These are phyloP conservation scores for Amblyornis subalaris DNA, from an alignment of 2,113 vertebrate species.

Conservation along the genomic window DNA sequence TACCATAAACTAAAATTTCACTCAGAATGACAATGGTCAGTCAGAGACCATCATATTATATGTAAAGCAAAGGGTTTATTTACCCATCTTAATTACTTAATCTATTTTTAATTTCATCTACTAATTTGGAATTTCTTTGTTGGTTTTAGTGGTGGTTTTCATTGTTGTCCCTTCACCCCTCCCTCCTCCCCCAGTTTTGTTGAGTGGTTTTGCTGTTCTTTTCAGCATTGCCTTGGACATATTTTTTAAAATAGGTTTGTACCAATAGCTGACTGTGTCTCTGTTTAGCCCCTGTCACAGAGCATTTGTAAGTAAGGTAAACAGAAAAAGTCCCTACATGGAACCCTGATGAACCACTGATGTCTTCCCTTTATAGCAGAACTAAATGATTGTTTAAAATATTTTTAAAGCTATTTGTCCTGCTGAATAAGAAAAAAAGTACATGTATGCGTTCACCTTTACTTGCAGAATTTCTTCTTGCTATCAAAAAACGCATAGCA, in stretches of 20 bases:
- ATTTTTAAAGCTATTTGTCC: background rate
- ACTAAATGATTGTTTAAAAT: background rate
- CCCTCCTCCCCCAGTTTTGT: background rate
- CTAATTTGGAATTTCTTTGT: background rate
- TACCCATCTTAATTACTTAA: background rate
- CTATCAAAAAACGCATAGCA: background rate
- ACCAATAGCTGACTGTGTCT: background rate
- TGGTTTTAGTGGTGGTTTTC: background rate
- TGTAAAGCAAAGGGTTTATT: background rate
- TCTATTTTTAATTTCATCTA: background rate
- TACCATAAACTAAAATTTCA: background rate
- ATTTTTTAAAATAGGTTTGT: background rate
- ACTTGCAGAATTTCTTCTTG: background rate
- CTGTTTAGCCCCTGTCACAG: background rate
- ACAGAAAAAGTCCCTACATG: background rate
- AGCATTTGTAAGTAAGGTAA: background rate
- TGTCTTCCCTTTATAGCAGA: background rate
- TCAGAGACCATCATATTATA: background rate
- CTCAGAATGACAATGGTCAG: background rate
- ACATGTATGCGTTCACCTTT: background rate
- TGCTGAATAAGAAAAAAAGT: background rate
- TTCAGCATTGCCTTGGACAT: background rate
- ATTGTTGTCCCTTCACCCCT: fast-evolving
- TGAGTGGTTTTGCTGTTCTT: background rate
- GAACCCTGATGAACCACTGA: background rate